phyloP scores from a whole-genome alignment of 2,797 vertebrate species.

The Lacerta bilineata region DNA sequence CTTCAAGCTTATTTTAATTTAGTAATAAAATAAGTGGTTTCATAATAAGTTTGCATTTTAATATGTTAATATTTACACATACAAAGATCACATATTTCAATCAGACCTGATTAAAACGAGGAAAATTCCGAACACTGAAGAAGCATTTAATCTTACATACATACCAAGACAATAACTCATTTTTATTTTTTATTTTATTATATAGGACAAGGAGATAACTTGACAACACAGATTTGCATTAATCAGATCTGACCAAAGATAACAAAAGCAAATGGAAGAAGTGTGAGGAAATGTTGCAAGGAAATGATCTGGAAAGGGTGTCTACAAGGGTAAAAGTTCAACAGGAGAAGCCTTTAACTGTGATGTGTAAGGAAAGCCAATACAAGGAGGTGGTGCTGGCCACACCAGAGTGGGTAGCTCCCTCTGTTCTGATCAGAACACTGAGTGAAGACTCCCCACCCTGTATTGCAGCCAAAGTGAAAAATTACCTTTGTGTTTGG shows the following conservation, averaged over 20 bases:
- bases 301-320: conserved; percentile 66
- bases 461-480: conserved; percentile 68
- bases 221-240: conserved; percentile 47
- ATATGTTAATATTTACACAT: conserved; percentile 40
- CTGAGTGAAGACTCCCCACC: conserved; percentile 60
- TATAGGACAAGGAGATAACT: conserved; percentile 46
- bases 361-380: conserved; percentile 63
- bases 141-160: conserved; percentile 22
- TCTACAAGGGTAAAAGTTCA: conserved; percentile 64
- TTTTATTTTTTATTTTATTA: conserved; percentile 37
- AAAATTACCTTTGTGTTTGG: conserved; percentile 72
- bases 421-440: conserved; percentile 64
- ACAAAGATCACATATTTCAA: conserved; percentile 35
- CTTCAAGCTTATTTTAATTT: conserved; percentile 41
- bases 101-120: conserved; percentile 32
- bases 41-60: conserved; percentile 37
- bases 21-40: conserved; percentile 53
- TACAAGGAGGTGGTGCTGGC: conserved; percentile 62
- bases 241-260: conserved; percentile 45
- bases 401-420: conserved; percentile 64
- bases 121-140: conserved; percentile 10
- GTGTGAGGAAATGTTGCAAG: conserved; percentile 58
- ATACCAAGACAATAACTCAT: conserved; percentile 51
- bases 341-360: conserved; percentile 67
- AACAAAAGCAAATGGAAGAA: conserved; percentile 61